A percentile compares a stretch with the other conserved stretches of the same genome.
Evolutionary conservation across 1,140 invertebrate species (phyloP).

Genomic region (Brachionus asplanchnoidis): DNA sequence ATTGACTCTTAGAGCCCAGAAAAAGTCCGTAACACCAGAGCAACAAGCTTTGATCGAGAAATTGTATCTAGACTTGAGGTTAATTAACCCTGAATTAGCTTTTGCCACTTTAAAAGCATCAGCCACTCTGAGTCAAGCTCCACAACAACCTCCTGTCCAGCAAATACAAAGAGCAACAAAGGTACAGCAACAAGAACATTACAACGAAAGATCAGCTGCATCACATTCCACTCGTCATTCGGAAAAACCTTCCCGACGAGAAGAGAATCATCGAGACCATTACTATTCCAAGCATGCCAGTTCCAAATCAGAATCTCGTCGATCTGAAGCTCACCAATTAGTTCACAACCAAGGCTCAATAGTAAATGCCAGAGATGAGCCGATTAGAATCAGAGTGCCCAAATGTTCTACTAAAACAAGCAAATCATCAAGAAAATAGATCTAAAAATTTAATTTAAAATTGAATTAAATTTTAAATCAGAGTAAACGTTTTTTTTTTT

Average conservation of each 20-base stretch:
- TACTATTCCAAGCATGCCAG: background rate
- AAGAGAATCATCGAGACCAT: background rate
- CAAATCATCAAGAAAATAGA: conserved; percentile 28
- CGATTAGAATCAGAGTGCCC: background rate
- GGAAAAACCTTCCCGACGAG: background rate
- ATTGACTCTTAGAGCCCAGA: conserved; percentile 7
- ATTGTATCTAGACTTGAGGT: conserved; percentile 21
- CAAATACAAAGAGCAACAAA: background rate
- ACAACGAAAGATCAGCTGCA: background rate
- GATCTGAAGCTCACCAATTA: conserved; percentile 13
- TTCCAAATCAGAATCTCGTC: background rate
- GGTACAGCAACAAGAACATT: background rate
- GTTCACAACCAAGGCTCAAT: conserved; percentile 29
- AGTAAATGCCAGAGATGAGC: background rate
- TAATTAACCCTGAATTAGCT: conserved; percentile 38
- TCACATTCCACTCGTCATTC: background rate
- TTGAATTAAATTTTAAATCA: background rate
- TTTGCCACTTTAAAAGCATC: conserved; percentile 39
- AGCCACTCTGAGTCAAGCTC: background rate
- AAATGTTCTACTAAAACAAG: background rate
- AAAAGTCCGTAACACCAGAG: conserved; percentile 37
- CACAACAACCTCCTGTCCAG: background rate
- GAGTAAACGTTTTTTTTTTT: background rate
- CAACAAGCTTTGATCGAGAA: conserved; percentile 40
- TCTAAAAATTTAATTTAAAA: background rate